These are phyloP conservation scores for Perizoma affinitatum DNA, from an alignment of 2,888 invertebrate genomes.

Conservation along the genomic window DNA sequence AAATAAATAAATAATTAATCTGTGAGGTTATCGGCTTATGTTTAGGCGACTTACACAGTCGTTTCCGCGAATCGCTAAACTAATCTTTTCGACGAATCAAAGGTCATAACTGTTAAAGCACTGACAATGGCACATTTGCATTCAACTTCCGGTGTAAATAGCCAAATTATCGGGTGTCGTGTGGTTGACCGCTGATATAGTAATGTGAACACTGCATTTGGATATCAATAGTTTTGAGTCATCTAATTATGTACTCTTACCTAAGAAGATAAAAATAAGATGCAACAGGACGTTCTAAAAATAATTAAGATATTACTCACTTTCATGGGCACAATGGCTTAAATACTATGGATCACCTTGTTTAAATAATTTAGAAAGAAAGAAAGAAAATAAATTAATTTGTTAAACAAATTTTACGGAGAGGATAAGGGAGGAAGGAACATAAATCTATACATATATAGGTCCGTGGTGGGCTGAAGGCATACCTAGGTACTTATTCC, in stretches of 20 bases:
- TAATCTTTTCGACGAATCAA: slow-evolving; percentile 58
- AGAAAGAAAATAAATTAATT: too few species aligned
- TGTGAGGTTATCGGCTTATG: slow-evolving; percentile 53
- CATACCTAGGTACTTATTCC: too few species aligned
- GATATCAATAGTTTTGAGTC: slow-evolving; percentile 1
- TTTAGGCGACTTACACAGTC: slow-evolving; percentile 23
- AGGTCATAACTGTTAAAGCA: slow-evolving; percentile 68
- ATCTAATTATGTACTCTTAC: neutral
- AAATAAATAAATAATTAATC: slow-evolving; percentile 30
- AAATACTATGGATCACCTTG: too few species aligned
- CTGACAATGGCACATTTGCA: slow-evolving; percentile 78
- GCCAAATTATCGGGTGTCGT: slow-evolving; percentile 70
- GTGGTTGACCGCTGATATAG: slow-evolving; percentile 65
- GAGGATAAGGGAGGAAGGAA: too few species aligned
- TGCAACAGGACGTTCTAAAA: too few species aligned
- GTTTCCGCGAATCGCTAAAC: slow-evolving; percentile 64
- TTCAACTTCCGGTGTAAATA: slow-evolving; percentile 70
- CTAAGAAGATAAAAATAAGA: neutral
- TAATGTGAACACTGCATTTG: slow-evolving; percentile 37
- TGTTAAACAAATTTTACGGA: too few species aligned
- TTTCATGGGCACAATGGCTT: too few species aligned
- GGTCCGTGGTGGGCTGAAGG: too few species aligned
- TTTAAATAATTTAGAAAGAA: too few species aligned
- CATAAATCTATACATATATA: too few species aligned
- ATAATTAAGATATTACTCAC: too few species aligned